Evolutionary conservation across 2,113 vertebrate species (phyloP).

Genomic region (Eulacestoma nigropectus): DNA sequence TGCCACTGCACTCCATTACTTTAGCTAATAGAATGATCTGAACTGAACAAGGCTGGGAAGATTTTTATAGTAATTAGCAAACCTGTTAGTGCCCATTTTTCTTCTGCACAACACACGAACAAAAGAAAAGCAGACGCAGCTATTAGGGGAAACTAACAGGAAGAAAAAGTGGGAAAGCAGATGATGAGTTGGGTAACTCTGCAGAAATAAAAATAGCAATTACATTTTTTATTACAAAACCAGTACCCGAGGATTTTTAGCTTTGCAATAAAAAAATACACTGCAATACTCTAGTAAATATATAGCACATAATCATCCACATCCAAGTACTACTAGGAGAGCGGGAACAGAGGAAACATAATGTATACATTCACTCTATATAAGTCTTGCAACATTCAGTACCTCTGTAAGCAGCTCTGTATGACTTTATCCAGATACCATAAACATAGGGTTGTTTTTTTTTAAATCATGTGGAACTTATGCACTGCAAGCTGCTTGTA

Average conservation of each 20-base stretch:
- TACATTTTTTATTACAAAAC: neutral
- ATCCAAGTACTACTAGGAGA: neutral
- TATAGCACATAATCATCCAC: neutral
- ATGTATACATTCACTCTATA: neutral
- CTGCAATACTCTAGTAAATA: neutral
- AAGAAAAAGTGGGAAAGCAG: neutral
- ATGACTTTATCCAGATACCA: neutral
- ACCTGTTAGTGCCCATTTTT: conserved; percentile 28
- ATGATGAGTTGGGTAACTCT: neutral
- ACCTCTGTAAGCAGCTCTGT: neutral
- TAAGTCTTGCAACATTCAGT: neutral
- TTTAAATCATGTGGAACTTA: neutral
- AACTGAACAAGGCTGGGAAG: conserved; percentile 5
- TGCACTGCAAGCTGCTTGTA: neutral
- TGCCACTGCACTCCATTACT: conserved; percentile 25
- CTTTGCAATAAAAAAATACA: neutral
- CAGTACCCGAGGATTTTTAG: neutral
- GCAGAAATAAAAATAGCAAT: neutral
- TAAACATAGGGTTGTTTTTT: neutral
- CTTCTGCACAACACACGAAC: neutral
- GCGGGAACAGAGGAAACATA: neutral
- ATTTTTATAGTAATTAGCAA: conserved; percentile 41
- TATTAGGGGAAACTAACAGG: neutral
- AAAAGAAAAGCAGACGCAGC: neutral
- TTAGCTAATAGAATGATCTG: conserved; percentile 22